These are phyloP conservation scores for Acipenser ruthenus DNA, from an alignment of 2,797 vertebrate genomes.

Conservation along the genomic window DNA sequence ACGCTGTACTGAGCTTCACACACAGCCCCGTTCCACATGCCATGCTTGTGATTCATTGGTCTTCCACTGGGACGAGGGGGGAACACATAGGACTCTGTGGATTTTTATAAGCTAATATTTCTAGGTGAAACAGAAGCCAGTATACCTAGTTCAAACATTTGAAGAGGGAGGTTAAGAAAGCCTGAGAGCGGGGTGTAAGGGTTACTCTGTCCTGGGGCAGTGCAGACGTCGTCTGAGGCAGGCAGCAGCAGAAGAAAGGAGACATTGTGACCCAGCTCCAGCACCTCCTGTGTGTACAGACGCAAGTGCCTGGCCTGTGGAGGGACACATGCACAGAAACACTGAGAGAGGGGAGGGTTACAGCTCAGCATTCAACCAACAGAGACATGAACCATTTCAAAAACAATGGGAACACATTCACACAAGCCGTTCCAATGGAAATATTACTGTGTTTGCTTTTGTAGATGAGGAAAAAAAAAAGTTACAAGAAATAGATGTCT, in stretches of 20 bases:
- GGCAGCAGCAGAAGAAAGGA: conserved; percentile 97
- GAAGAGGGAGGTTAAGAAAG: conserved; percentile 95
- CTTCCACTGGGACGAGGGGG: conserved; percentile 64
- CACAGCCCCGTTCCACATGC: conserved; percentile 25
- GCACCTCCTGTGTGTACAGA: conserved; percentile 94
- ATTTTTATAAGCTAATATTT: conserved; percentile 81
- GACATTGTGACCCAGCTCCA: conserved; percentile 92
- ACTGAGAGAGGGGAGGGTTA: conserved; percentile 51
- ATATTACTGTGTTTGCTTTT: too few relatives aligned
- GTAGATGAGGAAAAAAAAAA: too few relatives aligned
- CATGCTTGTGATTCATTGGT: conserved; percentile 71
- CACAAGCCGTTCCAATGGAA: too few relatives aligned
- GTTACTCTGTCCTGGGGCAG: conserved; percentile 94
- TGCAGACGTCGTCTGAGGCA: conserved; percentile 89
- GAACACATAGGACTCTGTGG: conserved; percentile 77
- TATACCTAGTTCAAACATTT: conserved; percentile 98
- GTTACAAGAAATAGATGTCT: too few relatives aligned
- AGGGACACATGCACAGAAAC: conserved; percentile 62
- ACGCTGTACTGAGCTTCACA: conserved; percentile 43
- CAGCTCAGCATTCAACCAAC: conserved; percentile 52
- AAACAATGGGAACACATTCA: conserved; percentile 48
- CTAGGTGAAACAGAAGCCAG: conserved; percentile 72
- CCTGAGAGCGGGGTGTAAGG: conserved; percentile 85
- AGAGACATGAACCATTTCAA: neutral
- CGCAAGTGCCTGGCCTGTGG: conserved; percentile 89